Conservation (phyloP, 2,797 vertebrate genomes). For the Caiman crocodilus region DNA sequence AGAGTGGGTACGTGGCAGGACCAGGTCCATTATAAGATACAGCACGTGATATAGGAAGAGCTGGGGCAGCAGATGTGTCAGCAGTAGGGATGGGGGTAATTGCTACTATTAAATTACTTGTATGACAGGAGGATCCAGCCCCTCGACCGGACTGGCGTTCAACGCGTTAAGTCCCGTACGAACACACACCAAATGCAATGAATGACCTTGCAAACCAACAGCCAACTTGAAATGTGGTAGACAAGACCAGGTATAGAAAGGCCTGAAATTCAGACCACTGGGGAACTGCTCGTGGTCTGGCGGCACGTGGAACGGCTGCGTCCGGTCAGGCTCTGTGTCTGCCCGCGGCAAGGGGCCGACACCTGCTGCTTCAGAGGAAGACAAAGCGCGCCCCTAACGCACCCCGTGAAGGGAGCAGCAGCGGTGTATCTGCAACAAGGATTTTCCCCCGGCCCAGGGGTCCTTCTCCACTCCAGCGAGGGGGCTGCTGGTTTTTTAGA, state of each 20-base stretch:
- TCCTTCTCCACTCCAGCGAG: not conserved
- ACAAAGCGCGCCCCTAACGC: not conserved
- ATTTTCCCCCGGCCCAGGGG: not conserved
- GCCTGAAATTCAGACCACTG: not conserved
- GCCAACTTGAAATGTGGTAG: not conserved
- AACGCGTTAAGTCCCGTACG: not conserved
- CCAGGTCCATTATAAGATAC: not conserved
- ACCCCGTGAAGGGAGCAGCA: not conserved
- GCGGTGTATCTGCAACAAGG: not conserved
- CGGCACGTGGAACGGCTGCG: not conserved
- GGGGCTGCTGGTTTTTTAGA: not conserved
- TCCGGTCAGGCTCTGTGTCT: not conserved
- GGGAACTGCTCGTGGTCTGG: not conserved
- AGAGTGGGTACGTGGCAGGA: not conserved
- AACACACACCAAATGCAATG: not conserved
- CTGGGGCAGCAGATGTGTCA: not conserved
- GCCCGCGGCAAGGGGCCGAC: not conserved
- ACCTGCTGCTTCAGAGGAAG: not conserved
- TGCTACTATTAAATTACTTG: not conserved
- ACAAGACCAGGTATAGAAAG: fast-evolving
- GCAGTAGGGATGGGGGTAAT: not conserved
- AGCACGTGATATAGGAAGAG: too few relatives aligned
- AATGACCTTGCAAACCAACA: not conserved
- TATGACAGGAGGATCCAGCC: not conserved
- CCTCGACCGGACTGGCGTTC: too few relatives aligned